Conservation (phyloP, 2,113 vertebrate genomes). For the Procavia capensis region DNA sequence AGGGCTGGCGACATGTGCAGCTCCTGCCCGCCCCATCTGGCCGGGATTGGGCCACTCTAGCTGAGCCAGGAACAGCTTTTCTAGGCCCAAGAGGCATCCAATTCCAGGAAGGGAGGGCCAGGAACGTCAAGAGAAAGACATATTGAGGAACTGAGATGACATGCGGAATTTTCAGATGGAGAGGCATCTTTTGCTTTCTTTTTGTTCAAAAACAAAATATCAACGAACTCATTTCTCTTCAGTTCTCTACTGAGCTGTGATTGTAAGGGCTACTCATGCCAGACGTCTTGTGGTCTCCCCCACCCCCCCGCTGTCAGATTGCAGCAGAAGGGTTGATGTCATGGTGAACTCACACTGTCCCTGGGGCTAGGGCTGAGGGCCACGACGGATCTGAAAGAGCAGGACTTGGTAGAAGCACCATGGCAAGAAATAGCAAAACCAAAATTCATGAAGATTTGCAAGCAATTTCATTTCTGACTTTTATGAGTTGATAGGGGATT, state of each 20-base stretch:
- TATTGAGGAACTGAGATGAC: neutral
- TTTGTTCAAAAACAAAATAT: neutral
- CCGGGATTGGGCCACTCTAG: neutral
- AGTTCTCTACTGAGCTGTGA: neutral
- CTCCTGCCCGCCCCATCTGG: neutral
- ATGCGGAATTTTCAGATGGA: neutral
- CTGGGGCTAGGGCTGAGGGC: neutral
- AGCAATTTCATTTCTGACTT: neutral
- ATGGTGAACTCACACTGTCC: neutral
- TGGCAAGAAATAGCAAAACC: neutral
- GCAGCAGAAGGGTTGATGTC: fast-evolving
- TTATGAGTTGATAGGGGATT: neutral
- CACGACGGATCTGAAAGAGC: neutral
- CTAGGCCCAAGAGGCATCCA: neutral
- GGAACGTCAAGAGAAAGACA: neutral
- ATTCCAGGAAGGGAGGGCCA: fast-evolving
- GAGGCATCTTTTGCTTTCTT: neutral
- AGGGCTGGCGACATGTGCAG: neutral
- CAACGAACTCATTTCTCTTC: neutral
- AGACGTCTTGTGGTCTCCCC: neutral
- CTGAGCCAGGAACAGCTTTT: neutral
- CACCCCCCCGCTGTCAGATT: neutral
- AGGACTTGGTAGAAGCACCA: neutral
- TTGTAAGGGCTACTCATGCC: neutral
- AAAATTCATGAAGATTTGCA: neutral